Percentiles rank a stretch among this genome's conserved stretches.
phyloP scores from a whole-genome alignment of 2,888 invertebrate genomes.

The Drosophila glabriapex region DNA sequence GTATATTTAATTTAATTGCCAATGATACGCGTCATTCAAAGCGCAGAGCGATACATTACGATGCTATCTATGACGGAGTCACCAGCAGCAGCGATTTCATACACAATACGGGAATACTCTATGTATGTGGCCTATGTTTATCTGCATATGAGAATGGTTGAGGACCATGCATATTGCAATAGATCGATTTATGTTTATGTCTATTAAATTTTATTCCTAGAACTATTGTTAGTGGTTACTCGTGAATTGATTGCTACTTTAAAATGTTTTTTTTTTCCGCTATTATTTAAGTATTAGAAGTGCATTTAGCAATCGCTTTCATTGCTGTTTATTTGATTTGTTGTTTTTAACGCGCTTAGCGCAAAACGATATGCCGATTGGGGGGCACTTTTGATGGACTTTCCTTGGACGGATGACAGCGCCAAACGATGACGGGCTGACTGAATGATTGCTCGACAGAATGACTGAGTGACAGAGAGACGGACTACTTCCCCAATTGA shows the following conservation, averaged over 20 bases:
- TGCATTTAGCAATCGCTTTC: constrained; percentile 21
- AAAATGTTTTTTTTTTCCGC: not conserved
- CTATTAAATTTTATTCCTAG: not conserved
- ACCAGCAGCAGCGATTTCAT: constrained; percentile 28
- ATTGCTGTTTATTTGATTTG: constrained; percentile 13
- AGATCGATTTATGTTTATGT: not conserved
- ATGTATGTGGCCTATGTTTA: not conserved
- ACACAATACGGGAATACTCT: constrained; percentile 24
- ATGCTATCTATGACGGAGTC: constrained; percentile 69
- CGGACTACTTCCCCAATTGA: constrained; percentile 28
- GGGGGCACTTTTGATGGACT: constrained; percentile 54
- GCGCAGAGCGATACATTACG: constrained; percentile 71
- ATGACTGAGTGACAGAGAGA: constrained; percentile 28
- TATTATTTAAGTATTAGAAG: constrained; percentile 27
- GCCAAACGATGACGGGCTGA: constrained; percentile 20
- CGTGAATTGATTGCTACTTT: not conserved
- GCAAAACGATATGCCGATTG: constrained; percentile 45
- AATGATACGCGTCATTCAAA: constrained; percentile 80
- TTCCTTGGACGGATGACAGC: constrained; percentile 47
- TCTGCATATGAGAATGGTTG: not conserved
- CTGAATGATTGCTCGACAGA: constrained; percentile 21
- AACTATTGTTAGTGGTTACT: not conserved
- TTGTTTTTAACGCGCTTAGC: constrained; percentile 46
- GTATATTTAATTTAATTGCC: constrained; percentile 78
- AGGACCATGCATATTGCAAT: not conserved